A percentile compares a stretch with the other conserved stretches of the same genome.
phyloP scores from a whole-genome alignment of 1,140 invertebrate species.

The Vanessa tameamea region DNA sequence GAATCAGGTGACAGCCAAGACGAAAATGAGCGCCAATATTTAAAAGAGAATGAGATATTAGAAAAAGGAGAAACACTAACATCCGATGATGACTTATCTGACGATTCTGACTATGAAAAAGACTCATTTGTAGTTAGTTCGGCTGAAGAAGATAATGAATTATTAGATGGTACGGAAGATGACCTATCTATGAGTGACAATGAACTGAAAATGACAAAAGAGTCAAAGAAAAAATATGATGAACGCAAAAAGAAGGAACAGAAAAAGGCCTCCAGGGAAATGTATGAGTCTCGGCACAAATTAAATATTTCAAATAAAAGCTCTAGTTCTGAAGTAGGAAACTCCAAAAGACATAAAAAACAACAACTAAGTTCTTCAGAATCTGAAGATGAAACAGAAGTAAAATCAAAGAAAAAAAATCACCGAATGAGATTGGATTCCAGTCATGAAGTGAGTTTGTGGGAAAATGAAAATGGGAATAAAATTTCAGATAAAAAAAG shows the following conservation, averaged over 20 bases:
- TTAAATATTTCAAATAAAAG: constrained; percentile 52
- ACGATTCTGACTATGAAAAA: constrained; percentile 73
- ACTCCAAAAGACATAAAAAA: constrained; percentile 47
- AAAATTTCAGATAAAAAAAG: constrained; percentile 34
- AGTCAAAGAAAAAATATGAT: constrained; percentile 75
- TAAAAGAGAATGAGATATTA: constrained; percentile 63
- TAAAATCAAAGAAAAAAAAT: constrained; percentile 55
- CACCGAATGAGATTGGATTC: constrained; percentile 56
- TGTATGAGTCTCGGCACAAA: constrained; percentile 70
- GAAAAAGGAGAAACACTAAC: constrained; percentile 70
- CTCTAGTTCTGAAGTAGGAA: constrained; percentile 30
- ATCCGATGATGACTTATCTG: constrained; percentile 61
- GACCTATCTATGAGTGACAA: constrained; percentile 72
- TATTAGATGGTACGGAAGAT: constrained; percentile 72
- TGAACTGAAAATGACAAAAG: constrained; percentile 66
- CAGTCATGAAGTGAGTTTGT: constrained; percentile 44
- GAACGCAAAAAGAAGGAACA: constrained; percentile 68
- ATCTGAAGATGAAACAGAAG: constrained; percentile 51
- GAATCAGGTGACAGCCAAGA: constrained; percentile 73
- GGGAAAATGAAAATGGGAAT: constrained; percentile 31
- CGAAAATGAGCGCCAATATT: constrained; percentile 62
- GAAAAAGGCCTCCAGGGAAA: constrained; percentile 73
- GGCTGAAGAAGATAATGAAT: constrained; percentile 67
- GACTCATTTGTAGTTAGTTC: constrained; percentile 74
- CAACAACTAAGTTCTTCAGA: constrained; percentile 48